Evolutionary conservation across 2,888 invertebrate genomes (phyloP), one percentile per base, ranked within the genome.

Genomic region (Tuta absoluta): DNA sequence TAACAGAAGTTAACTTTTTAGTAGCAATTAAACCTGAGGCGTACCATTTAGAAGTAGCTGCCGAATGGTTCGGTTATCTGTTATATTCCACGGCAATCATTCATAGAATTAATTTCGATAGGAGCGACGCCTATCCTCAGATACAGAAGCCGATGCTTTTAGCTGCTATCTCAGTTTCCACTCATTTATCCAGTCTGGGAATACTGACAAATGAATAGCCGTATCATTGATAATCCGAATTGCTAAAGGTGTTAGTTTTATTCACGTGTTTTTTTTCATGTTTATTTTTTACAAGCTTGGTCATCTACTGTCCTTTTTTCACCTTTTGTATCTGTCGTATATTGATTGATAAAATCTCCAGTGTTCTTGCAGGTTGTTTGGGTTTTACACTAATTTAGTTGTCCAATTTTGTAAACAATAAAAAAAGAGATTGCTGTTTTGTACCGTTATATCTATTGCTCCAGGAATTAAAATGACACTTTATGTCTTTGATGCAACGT

Each of bases 41-140:
- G 62, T 63, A 65, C 51, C 64, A 68, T 66, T 68, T 75, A 77
- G 28, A 56, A 78, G 75, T 74, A 74, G 72, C 67, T 69, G 65
- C 56, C 24, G 66, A 65, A 41, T 63, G 62, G 49, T 24, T 56
- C 21, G 37, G 58, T 66, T 63, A 67, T 68, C 61, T 63, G 61
- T 57, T 58, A 56, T 61, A 63, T 66, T 63, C 66, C 62, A 12
- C 72, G 72, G 77, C 79, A 81, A 89, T 89, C 87, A 87, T 84
- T 90, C 87, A 86, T 85, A 85, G 83, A 78, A 89, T 89, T 88
- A 87, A 84, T 85, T 86, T 86, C 74, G 87, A 89, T 89, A 89
- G 80, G 79, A 79, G 78, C 84, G 89, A 89, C 89, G 84, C 88
- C 88, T 85, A 72, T 67, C 70, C 69, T 64, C 60, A 76, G 89